Evolutionary conservation across 2,797 vertebrate genomes (phyloP), one percentile per base, ranked within the genome.

Genomic region (Trachops cirrhosus): DNA sequence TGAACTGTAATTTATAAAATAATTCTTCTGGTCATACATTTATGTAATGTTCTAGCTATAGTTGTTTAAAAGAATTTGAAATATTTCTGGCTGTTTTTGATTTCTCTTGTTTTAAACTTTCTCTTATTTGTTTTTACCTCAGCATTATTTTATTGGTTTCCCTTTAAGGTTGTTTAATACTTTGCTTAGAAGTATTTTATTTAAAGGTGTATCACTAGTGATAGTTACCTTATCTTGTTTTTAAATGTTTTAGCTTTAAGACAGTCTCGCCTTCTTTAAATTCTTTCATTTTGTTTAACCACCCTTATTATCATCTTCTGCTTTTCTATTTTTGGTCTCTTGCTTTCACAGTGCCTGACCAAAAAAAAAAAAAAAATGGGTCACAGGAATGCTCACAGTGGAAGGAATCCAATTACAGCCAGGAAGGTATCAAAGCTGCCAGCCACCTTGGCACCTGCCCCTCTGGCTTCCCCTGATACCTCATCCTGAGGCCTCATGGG

Each of bases 101-200:
- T 41, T 89, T 88, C 9, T 79, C 32, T 85, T 67, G 62, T 64
- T 85, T 39, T 88, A 78, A 88, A 94, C 52, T 73, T 46, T 87
- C 46, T 87, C 57, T 15, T 82, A 41, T 89, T 91, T 92, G 77
- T 86, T 77, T 77, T 84, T 83, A 95, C 92, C 7, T 96, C 14
- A 34, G 18, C 9, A 92, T 95, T 85, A 77, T 90, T 91, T 59
- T 67, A 37, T 39, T 94, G 52, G 5, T 37, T 86, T 86, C 2
- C 39, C 29, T 62, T 54, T 78, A 46, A 86, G 16, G 22, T 88
- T 95, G 24, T 52, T 95, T 86, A 62, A 68, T 1, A 91, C 26
- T 86, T 54, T 24, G 39, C 86, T 84, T 41, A 67, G 89, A 92
- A 74, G 67, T 79, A 74, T 34, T 94, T 94, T 75, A 86, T 77